A percentile compares a stretch with the other conserved stretches of the same genome.
phyloP scores from a whole-genome alignment of 2,888 invertebrate genomes.

The Drosophila pegasa region DNA sequence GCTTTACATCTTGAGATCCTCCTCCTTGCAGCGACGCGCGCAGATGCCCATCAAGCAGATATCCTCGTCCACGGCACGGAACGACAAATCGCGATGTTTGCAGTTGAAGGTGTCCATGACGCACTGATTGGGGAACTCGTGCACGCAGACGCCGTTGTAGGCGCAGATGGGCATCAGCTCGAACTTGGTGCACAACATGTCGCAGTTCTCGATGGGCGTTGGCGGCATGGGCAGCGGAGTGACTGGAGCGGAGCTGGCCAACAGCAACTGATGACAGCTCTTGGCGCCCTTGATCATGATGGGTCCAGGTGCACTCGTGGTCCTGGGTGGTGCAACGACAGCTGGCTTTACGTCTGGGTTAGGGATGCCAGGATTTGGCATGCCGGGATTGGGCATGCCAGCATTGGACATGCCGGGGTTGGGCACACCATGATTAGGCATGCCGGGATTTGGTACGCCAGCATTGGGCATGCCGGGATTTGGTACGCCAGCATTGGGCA shows the following conservation, averaged over 20 bases:
- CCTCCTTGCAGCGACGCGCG: slow-evolving; percentile 60
- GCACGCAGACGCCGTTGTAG: slow-evolving; percentile 73
- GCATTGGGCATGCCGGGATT: slow-evolving; percentile 36
- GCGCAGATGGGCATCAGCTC: slow-evolving; percentile 78
- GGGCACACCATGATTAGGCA: slow-evolving; percentile 17
- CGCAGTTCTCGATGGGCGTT: slow-evolving; percentile 51
- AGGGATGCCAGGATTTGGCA: slow-evolving; percentile 26
- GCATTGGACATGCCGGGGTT: slow-evolving; percentile 10
- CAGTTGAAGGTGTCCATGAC: slow-evolving; percentile 81
- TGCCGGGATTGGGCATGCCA: slow-evolving; percentile 23
- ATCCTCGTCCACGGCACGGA: slow-evolving; percentile 68
- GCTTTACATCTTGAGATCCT: slow-evolving; percentile 54
- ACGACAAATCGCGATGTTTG: slow-evolving; percentile 67
- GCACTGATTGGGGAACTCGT: slow-evolving; percentile 81
- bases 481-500: slow-evolving; percentile 23
- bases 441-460: slow-evolving; percentile 12
- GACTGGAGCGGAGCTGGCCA: slow-evolving; percentile 36
- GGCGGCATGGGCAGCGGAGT: slow-evolving; percentile 29
- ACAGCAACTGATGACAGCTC: slow-evolving; percentile 54
- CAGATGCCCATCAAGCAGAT: slow-evolving; percentile 62
- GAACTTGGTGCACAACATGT: slow-evolving; percentile 76
- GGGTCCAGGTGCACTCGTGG: slow-evolving; percentile 22
- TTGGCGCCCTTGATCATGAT: slow-evolving; percentile 32
- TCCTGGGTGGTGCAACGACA: slow-evolving; percentile 31
- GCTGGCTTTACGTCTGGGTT: slow-evolving; percentile 34